These are phyloP conservation scores for Trissoscelio sp. DNA, from an alignment of 2,888 invertebrate species.

Conservation along the genomic window DNA sequence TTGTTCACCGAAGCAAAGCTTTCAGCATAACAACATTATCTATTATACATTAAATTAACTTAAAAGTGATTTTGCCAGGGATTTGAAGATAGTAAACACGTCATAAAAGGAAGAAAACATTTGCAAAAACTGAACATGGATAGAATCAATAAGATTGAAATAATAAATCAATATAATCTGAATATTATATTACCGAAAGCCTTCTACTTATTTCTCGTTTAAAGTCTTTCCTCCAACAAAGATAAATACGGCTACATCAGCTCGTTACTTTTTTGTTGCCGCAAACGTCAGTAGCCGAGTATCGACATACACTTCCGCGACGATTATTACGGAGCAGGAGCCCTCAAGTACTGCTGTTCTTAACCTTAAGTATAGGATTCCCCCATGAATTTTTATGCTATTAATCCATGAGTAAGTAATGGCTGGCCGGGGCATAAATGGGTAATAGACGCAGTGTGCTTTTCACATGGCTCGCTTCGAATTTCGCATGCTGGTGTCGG, in stretches of 20 bases:
- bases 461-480: slow-evolving; percentile 59
- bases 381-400: slow-evolving; percentile 59
- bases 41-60: too few relatives aligned
- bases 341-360: slow-evolving; percentile 50
- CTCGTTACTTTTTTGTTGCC: slow-evolving; percentile 51
- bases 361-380: slow-evolving; percentile 67
- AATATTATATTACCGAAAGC: slow-evolving; percentile 1
- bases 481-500: slow-evolving; percentile 60
- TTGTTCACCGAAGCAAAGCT: too few relatives aligned
- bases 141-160: slow-evolving; percentile 5
- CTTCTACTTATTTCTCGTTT: neutral
- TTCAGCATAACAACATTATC: too few relatives aligned
- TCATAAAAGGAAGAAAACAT: too few relatives aligned
- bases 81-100: too few relatives aligned
- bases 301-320: slow-evolving; percentile 60
- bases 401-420: slow-evolving; percentile 66
- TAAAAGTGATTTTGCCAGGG: too few relatives aligned
- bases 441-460: slow-evolving; percentile 61
- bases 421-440: slow-evolving; percentile 59
- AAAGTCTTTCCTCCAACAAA: slow-evolving; percentile 23
- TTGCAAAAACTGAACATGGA: too few relatives aligned
- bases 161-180: slow-evolving; percentile 20
- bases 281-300: slow-evolving; percentile 49
- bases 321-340: slow-evolving; percentile 58
- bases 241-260: slow-evolving; percentile 35